phyloP scores from a whole-genome alignment of 2,113 vertebrate genomes.

The Girardinichthys multiradiatus region DNA sequence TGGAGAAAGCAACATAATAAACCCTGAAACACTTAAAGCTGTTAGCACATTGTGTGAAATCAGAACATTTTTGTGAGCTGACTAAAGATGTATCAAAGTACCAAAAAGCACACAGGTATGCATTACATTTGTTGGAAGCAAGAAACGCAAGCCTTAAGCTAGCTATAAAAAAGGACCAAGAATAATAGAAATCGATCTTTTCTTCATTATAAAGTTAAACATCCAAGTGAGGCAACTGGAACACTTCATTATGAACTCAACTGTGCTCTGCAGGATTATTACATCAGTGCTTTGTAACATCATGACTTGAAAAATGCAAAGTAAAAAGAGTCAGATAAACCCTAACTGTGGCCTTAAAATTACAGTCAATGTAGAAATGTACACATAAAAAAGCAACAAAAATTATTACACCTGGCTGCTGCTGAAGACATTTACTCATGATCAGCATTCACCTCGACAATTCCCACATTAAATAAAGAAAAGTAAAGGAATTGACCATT shows the following conservation, averaged over 20 bases:
- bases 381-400: background rate
- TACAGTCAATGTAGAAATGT: constrained; percentile 34
- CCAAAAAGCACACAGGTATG: constrained; percentile 20
- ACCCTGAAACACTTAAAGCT: constrained; percentile 15
- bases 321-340: constrained; percentile 57
- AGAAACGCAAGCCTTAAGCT: background rate
- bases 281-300: constrained; percentile 52
- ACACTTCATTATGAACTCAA: constrained; percentile 55
- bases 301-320: constrained; percentile 56
- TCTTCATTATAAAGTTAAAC: constrained; percentile 63
- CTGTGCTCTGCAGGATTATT: constrained; percentile 54
- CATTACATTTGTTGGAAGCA: constrained; percentile 18
- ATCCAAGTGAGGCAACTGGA: constrained; percentile 68
- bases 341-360: constrained; percentile 34
- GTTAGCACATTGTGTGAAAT: constrained; percentile 4
- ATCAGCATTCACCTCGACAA: constrained; percentile 32
- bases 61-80: constrained; percentile 8
- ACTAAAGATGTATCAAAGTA: constrained; percentile 21
- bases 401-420: constrained; percentile 36
- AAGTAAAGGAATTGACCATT: constrained; percentile 24
- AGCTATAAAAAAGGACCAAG: constrained; percentile 26
- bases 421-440: constrained; percentile 22
- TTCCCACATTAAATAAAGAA: constrained; percentile 45
- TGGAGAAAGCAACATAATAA: constrained; percentile 5
- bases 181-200: constrained; percentile 20